These are phyloP conservation scores for Aricia agestis DNA, from an alignment of 1,140 invertebrate species.

Conservation along the genomic window DNA sequence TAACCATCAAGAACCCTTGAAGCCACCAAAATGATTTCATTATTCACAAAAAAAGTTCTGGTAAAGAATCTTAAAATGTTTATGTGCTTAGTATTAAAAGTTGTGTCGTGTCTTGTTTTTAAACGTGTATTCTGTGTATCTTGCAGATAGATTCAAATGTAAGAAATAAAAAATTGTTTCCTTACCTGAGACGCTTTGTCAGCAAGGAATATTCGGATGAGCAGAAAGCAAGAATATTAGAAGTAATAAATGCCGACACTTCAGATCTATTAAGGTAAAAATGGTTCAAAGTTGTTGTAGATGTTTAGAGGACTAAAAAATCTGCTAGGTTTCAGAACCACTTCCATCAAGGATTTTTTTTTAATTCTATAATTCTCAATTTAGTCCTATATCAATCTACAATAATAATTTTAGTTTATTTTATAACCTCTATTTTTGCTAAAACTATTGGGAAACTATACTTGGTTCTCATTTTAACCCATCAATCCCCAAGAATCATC, in stretches of 20 bases:
- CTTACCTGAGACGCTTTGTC: not conserved
- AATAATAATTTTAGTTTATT: too few relatives aligned
- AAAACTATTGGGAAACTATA: too few relatives aligned
- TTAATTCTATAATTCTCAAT: too few relatives aligned
- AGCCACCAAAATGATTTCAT: not conserved
- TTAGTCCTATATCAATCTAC: too few relatives aligned
- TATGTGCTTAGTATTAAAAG: not conserved
- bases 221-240: slow-evolving; percentile 54
- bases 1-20: too few relatives aligned
- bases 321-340: too few relatives aligned
- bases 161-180: not conserved
- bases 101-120: not conserved
- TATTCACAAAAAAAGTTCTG: not conserved
- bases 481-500: too few relatives aligned
- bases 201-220: slow-evolving; percentile 38
- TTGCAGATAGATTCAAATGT: not conserved
- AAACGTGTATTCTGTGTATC: not conserved
- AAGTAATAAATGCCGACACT: slow-evolving; percentile 47
- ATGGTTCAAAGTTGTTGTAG: too few relatives aligned
- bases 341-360: too few relatives aligned
- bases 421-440: too few relatives aligned
- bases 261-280: slow-evolving; percentile 43
- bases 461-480: too few relatives aligned
- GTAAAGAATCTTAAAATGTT: not conserved
- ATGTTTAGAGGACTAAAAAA: too few relatives aligned